Conservation (phyloP, 2,888 invertebrate genomes). For the Dicycla oo region DNA sequence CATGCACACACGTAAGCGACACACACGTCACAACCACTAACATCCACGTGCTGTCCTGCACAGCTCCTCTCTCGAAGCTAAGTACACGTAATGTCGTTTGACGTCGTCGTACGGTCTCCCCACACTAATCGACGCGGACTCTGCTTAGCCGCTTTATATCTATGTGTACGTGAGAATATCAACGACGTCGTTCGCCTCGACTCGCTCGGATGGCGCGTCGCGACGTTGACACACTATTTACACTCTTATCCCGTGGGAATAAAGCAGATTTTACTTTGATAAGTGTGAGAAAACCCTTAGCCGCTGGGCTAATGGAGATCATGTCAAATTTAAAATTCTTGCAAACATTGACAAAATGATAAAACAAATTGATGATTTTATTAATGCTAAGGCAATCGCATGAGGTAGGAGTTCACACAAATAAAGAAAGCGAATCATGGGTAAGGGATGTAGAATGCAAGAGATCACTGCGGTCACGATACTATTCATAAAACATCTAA, state of each 20-base stretch:
- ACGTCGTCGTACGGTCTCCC: background rate
- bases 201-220: no score
- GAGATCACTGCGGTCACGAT: slow-evolving; percentile 3
- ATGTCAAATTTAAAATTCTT: slow-evolving; percentile 21
- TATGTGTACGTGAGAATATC: background rate
- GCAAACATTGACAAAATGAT: slow-evolving; percentile 45
- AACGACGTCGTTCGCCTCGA: background rate
- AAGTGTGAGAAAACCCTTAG: background rate
- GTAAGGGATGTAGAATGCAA: slow-evolving; percentile 23
- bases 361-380: slow-evolving; percentile 20
- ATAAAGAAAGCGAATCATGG: slow-evolving; percentile 33
- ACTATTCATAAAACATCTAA: slow-evolving; percentile 20
- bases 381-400: slow-evolving; percentile 26
- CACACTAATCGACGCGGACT: background rate
- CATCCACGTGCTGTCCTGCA: slow-evolving; percentile 3
- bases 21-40: slow-evolving; percentile 24
- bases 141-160: background rate
- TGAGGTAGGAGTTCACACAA: slow-evolving; percentile 16
- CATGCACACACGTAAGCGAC: slow-evolving; percentile 72
- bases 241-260: background rate
- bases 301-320: background rate
- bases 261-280: background rate
- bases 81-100: background rate
- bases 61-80: background rate
- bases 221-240: no score